Evolutionary conservation across 2,797 vertebrate species (phyloP).

Genomic region (Linurgus olivaceus): DNA sequence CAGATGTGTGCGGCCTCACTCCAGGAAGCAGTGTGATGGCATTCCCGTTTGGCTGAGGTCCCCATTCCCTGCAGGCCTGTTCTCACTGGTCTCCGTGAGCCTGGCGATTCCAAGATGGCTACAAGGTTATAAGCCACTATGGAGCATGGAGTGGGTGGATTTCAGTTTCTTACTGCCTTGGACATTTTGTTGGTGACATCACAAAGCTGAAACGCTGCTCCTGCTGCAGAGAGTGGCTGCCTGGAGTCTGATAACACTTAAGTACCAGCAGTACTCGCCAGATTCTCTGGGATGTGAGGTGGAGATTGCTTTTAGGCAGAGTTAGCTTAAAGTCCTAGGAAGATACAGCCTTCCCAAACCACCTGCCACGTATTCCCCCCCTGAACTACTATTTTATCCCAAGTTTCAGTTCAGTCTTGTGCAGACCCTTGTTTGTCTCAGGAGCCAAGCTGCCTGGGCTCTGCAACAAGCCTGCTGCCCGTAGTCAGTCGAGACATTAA

Average conservation of each 20-base stretch:
- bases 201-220: rapidly evolving
- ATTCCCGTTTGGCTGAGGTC: neutral
- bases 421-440: too few relatives aligned
- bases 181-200: neutral
- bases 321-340: neutral
- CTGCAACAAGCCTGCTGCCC: neutral
- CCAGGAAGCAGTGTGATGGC: rapidly evolving
- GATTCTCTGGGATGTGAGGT: neutral
- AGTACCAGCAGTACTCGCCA: neutral
- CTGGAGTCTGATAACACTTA: neutral
- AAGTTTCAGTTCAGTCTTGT: neutral
- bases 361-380: too few relatives aligned
- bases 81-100: rapidly evolving
- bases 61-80: rapidly evolving
- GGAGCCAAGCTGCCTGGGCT: neutral
- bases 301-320: neutral
- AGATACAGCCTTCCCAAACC: neutral
- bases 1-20: neutral
- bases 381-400: neutral
- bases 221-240: neutral
- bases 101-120: neutral
- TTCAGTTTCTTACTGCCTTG: neutral
- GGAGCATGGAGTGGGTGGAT: neutral
- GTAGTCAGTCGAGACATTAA: neutral
- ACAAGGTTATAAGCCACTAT: rapidly evolving